Evolutionary conservation across 2,113 vertebrate genomes (phyloP), one percentile per base, ranked within the genome.

Genomic region (Aramus guarauna): DNA sequence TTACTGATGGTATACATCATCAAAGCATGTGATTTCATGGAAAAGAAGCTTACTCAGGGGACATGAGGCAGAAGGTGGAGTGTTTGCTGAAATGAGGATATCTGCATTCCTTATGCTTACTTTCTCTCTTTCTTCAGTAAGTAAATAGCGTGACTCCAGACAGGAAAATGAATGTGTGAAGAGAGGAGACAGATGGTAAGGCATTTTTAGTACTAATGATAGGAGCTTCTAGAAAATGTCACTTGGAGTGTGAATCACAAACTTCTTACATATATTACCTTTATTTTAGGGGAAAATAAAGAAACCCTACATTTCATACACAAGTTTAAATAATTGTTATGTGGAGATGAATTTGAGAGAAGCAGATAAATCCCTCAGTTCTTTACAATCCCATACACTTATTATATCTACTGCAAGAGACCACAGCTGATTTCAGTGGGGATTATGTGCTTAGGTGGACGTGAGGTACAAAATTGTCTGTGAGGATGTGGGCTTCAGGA

Each of bases 191-290:
- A 97, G 96, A 96, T 95, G 92, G 95, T 5, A 69, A 76, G 85
- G 19, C 24, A 67, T 77, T 95, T 95, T 93, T 74, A 92, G 67
- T 41, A 27, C 78, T 92, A 85, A 88, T 73, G 63, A 85, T 12
- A 53, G 58, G 67, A 95, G 50, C 64, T 96, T 93, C 74, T 83
- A 85, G 82, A 95, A 96, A 95, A 93, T 92, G 74, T 37, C 78
- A 76, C 45, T 95, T 85, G 36, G 43, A 47, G 23, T 0, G 6
- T 93, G 87, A 95, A 60, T 82, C 90, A 90, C 53, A 53, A 68
- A 39, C 21, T 43, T 58, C 53, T 73, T 43, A 67, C 8, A 47
- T 56, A 4, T 10, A 45, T 77, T 37, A 58, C 8, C 8, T 76
- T 76, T 88, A 60, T 82, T 73, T 92, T 69, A 47, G 11, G 41